A percentile compares a stretch with the other conserved stretches of the same genome.
These are phyloP conservation scores for Aix galericulata DNA, from an alignment of 2,113 vertebrate species.

Conservation along the genomic window DNA sequence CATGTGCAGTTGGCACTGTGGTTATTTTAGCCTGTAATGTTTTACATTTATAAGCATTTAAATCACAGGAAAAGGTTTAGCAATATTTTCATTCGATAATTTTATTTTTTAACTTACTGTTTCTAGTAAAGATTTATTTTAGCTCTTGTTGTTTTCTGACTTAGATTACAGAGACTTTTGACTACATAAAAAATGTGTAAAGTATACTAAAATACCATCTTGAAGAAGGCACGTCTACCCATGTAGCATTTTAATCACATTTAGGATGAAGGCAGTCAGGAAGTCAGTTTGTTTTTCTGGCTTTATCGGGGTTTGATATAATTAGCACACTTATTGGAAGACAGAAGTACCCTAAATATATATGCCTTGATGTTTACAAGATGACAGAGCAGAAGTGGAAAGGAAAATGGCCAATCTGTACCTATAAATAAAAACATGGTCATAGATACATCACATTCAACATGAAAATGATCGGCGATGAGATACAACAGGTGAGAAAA, in stretches of 20 bases:
- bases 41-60: neutral
- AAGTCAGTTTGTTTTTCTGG: neutral
- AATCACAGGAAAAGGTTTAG: neutral
- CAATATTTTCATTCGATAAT: neutral
- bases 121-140: neutral
- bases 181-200: neutral
- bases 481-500: neutral
- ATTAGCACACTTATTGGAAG: neutral
- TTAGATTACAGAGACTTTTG: neutral
- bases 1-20: neutral
- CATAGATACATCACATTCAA: neutral
- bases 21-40: neutral
- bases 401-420: neutral
- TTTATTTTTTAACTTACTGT: neutral
- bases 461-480: rapidly evolving
- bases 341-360: neutral
- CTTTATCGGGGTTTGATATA: neutral
- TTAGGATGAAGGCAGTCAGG: neutral
- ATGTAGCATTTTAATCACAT: neutral
- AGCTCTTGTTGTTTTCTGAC: neutral
- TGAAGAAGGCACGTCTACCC: neutral
- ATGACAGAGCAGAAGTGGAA: neutral
- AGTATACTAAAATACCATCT: neutral
- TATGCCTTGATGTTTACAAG: neutral
- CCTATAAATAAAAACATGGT: neutral